These are phyloP conservation scores for Piezodorus guildinii DNA, from an alignment of 1,140 invertebrate species.

Conservation along the genomic window DNA sequence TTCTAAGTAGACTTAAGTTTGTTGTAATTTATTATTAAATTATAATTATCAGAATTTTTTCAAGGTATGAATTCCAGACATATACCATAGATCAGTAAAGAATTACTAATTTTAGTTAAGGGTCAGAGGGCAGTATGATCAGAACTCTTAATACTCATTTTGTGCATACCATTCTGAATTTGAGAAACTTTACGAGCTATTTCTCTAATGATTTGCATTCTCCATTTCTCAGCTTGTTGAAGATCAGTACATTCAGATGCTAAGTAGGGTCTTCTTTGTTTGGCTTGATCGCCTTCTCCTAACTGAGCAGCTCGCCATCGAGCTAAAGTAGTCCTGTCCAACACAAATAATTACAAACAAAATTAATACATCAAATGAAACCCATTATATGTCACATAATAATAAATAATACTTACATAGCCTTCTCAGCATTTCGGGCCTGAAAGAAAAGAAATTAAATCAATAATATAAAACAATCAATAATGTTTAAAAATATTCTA, in stretches of 20 bases:
- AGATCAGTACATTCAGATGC: slow-evolving; percentile 88
- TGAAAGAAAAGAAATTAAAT: slow-evolving; percentile 32
- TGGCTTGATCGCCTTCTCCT: slow-evolving; percentile 51
- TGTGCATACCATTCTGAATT: slow-evolving; percentile 79
- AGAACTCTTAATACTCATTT: not conserved
- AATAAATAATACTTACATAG: slow-evolving; percentile 53
- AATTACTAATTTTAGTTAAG: too few species aligned
- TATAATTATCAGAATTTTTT: too few species aligned
- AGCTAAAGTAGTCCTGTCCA: slow-evolving; percentile 79
- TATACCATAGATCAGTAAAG: too few species aligned
- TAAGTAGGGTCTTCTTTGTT: slow-evolving; percentile 80
- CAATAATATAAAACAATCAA: too few species aligned
- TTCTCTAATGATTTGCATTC: slow-evolving; percentile 91
- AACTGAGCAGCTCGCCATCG: slow-evolving; percentile 89
- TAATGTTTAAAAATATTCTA: too few species aligned
- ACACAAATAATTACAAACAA: not conserved
- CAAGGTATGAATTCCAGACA: too few species aligned
- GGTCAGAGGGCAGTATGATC: not conserved
- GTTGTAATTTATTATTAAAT: too few species aligned
- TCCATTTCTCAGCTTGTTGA: slow-evolving; percentile 85
- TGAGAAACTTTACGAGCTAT: slow-evolving; percentile 98
- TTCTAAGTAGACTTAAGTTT: too few species aligned
- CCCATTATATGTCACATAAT: slow-evolving; percentile 6
- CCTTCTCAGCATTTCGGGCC: slow-evolving; percentile 74
- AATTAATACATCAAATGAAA: not conserved